phyloP scores from a whole-genome alignment of 2,797 vertebrate species.

The Hyperoplus immaculatus region DNA sequence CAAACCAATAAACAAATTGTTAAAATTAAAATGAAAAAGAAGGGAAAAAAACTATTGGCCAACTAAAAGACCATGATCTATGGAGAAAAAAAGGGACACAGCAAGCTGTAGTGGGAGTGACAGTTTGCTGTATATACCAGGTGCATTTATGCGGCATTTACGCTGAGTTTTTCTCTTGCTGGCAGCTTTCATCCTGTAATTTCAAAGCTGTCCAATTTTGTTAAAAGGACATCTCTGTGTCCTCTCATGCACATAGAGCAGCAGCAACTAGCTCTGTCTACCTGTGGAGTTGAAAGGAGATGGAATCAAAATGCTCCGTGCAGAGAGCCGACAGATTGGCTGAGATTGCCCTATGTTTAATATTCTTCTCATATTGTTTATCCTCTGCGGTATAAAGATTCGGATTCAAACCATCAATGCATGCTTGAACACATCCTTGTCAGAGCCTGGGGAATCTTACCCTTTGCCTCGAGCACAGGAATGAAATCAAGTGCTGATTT shows the following conservation, averaged over 20 bases:
- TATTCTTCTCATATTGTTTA: no score
- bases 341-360: no score
- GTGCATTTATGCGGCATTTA: not conserved
- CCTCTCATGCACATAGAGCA: not conserved
- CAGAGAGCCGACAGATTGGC: no score
- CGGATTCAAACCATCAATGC: not conserved
- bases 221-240: not conserved
- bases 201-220: not conserved
- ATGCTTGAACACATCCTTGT: not conserved
- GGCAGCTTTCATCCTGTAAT: not conserved
- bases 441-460: not conserved
- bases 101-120: not conserved
- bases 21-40: no score
- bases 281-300: not conserved
- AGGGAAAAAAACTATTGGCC: no score
- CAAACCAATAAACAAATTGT: no score
- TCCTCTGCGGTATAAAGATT: no score
- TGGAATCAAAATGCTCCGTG: not conserved
- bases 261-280: not conserved
- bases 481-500: slow-evolving; percentile 26
- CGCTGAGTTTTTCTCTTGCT: not conserved
- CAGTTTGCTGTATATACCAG: no score
- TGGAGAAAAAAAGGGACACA: no score
- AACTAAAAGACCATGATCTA: no score
- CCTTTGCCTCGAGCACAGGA: slow-evolving; percentile 1